These are phyloP conservation scores for Peribatodes rhomboidaria DNA, from an alignment of 2,888 invertebrate genomes.

Conservation along the genomic window DNA sequence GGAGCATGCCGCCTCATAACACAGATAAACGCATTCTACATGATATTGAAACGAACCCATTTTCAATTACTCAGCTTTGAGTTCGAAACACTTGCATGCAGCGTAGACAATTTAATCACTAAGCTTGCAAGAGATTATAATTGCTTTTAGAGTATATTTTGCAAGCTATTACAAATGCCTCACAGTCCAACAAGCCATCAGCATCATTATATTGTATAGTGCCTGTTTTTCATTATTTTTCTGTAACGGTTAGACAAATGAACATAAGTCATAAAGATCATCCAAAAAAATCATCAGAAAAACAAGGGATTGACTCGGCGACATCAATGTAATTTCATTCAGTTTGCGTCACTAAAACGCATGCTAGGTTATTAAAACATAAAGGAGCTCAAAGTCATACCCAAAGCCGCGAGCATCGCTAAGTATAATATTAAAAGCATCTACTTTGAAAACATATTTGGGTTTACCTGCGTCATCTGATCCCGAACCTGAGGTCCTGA, in stretches of 20 bases:
- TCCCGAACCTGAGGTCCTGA: slow-evolving; percentile 76
- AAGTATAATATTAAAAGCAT: slow-evolving; percentile 53
- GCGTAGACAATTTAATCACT: not conserved
- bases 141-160: too few relatives aligned
- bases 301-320: not conserved
- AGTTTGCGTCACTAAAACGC: slow-evolving; percentile 5
- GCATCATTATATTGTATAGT: not conserved
- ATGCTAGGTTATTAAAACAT: slow-evolving; percentile 11
- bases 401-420: slow-evolving; percentile 52
- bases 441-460: slow-evolving; percentile 53
- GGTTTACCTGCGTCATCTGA: slow-evolving; percentile 75
- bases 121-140: not conserved
- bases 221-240: not conserved
- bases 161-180: too few relatives aligned
- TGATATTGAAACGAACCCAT: not conserved
- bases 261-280: not conserved
- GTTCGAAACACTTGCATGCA: not conserved
- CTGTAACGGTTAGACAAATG: not conserved
- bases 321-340: not conserved
- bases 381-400: slow-evolving; percentile 33
- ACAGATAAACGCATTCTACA: slow-evolving; percentile 4
- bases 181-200: too few relatives aligned
- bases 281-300: too few relatives aligned
- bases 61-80: not conserved
- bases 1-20: slow-evolving; percentile 11